Evolutionary conservation across 1,140 invertebrate species (phyloP).

Genomic region (Eupeodes corollae): DNA sequence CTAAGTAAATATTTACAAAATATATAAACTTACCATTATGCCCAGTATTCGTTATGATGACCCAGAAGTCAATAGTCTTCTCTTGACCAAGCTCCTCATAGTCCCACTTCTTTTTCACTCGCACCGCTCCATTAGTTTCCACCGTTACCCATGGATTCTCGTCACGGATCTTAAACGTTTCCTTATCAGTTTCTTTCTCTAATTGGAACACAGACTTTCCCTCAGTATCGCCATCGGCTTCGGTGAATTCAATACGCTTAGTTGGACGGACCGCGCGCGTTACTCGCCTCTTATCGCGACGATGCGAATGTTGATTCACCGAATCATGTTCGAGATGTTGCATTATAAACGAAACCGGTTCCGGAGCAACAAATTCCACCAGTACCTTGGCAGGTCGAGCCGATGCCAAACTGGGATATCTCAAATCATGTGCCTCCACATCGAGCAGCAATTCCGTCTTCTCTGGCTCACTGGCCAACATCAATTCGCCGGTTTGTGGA

Average conservation of each 20-base stretch:
- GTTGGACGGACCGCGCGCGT: constrained; percentile 81
- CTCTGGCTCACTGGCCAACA: constrained; percentile 65
- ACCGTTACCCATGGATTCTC: constrained; percentile 91
- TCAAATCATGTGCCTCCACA: constrained; percentile 71
- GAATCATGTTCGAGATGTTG: constrained; percentile 41
- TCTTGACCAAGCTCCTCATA: constrained; percentile 90
- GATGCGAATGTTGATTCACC: constrained; percentile 43
- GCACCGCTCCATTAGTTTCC: constrained; percentile 78
- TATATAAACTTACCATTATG: constrained; percentile 57
- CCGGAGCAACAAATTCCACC: constrained; percentile 57
- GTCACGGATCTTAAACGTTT: constrained; percentile 86
- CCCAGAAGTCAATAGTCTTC: constrained; percentile 94
- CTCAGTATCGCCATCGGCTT: constrained; percentile 78
- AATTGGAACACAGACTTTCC: constrained; percentile 79
- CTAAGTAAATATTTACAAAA: no score
- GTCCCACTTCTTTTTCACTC: constrained; percentile 93
- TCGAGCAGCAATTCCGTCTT: constrained; percentile 54
- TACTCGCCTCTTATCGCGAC: constrained; percentile 66
- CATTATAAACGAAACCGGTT: constrained; percentile 36
- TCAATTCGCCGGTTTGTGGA: constrained; percentile 80
- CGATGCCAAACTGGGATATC: constrained; percentile 56
- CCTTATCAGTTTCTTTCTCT: constrained; percentile 82
- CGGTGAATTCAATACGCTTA: constrained; percentile 83
- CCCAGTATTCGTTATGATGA: constrained; percentile 81
- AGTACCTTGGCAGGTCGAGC: constrained; percentile 59